These are phyloP conservation scores for Pheucticus melanocephalus DNA, from an alignment of 2,113 vertebrate genomes.

Conservation along the genomic window DNA sequence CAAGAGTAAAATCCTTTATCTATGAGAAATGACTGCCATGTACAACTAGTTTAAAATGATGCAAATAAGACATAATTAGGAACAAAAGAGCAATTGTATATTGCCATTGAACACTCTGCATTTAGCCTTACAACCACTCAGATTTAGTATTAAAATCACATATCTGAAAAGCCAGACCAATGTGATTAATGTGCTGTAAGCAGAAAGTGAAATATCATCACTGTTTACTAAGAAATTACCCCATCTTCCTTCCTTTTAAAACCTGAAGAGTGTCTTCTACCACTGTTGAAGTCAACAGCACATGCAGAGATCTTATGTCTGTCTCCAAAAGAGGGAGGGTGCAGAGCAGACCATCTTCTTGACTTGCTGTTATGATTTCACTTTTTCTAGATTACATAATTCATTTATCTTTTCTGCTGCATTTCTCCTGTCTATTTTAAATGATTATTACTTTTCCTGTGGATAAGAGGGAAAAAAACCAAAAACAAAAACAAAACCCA, in stretches of 20 bases:
- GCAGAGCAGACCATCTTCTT: not conserved
- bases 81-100: not conserved
- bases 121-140: not conserved
- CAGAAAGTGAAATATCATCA: not conserved
- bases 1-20: not conserved
- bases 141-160: not conserved
- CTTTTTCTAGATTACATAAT: not conserved
- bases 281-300: not conserved
- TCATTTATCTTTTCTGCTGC: not conserved
- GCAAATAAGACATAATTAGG: not conserved
- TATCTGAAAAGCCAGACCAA: not conserved
- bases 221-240: not conserved
- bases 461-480: not conserved
- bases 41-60: not conserved
- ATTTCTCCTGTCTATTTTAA: not conserved
- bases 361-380: not conserved
- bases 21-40: not conserved
- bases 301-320: not conserved
- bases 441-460: not conserved
- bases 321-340: not conserved
- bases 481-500: rapidly evolving
- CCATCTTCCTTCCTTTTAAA: not conserved
- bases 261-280: not conserved
- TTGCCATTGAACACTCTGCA: not conserved
- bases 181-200: not conserved